These are phyloP conservation scores for Cantharis lateralis DNA, from an alignment of 2,888 invertebrate species.

Conservation along the genomic window DNA sequence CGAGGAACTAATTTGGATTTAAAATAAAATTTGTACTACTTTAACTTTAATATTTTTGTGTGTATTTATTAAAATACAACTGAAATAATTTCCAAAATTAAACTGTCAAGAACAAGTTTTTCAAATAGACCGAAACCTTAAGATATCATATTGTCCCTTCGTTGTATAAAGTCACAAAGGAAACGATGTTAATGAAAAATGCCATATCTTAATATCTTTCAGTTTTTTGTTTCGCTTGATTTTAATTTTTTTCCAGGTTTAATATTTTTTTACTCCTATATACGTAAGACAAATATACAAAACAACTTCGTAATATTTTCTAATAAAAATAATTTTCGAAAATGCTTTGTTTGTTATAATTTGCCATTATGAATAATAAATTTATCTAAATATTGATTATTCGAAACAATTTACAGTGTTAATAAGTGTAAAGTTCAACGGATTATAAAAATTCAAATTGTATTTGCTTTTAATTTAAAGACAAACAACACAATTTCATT, in stretches of 20 bases:
- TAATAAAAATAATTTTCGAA: neutral
- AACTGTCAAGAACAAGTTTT: conserved; percentile 4
- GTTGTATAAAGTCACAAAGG: neutral
- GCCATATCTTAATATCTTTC: neutral
- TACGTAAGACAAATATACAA: neutral
- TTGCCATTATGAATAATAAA: neutral
- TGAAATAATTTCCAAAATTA: neutral
- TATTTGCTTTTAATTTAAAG: neutral
- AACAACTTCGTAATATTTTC: neutral
- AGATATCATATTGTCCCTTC: neutral
- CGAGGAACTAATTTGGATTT: neutral
- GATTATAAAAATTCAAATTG: neutral
- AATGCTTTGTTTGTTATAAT: neutral
- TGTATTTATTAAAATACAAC: neutral
- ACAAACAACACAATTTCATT: neutral
- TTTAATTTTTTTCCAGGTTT: neutral
- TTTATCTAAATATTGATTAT: neutral
- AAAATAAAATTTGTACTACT: neutral
- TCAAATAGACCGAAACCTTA: conserved; percentile 1
- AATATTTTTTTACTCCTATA: neutral
- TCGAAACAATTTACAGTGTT: neutral
- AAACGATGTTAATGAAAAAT: neutral
- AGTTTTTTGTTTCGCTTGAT: neutral
- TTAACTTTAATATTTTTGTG: neutral
- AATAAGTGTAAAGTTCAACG: neutral